These are phyloP conservation scores for Clinocottus analis DNA, from an alignment of 2,113 vertebrate genomes.

Conservation along the genomic window DNA sequence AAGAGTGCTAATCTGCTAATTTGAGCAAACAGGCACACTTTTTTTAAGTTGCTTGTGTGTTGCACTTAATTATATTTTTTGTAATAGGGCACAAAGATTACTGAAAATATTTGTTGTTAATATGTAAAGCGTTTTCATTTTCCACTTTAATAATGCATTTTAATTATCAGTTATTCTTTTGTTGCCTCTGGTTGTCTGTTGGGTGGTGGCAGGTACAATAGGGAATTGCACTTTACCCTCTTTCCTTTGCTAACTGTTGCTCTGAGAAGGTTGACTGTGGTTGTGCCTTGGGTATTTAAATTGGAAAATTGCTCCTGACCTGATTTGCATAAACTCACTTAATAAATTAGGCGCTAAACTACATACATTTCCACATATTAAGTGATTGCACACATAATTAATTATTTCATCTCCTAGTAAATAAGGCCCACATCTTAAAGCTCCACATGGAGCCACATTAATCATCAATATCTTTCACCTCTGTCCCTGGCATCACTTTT, in stretches of 20 bases:
- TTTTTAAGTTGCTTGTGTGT: background rate
- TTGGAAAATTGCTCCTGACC: slow-evolving; percentile 27
- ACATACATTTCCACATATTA: slow-evolving; percentile 21
- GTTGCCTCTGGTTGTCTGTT: slow-evolving; percentile 12
- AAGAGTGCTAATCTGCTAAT: slow-evolving; percentile 28
- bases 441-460: slow-evolving; percentile 6
- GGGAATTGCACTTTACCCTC: slow-evolving; percentile 22
- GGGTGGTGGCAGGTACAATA: background rate
- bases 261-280: slow-evolving; percentile 12
- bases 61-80: slow-evolving; percentile 2
- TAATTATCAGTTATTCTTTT: slow-evolving; percentile 22
- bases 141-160: slow-evolving; percentile 7
- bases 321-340: slow-evolving; percentile 30
- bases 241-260: slow-evolving; percentile 13
- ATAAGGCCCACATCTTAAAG: slow-evolving; percentile 10
- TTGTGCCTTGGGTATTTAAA: slow-evolving; percentile 43
- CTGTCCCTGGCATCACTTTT: background rate
- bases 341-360: slow-evolving; percentile 27
- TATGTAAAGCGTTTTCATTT: slow-evolving; percentile 5
- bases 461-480: background rate
- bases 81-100: background rate
- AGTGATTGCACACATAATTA: slow-evolving; percentile 11
- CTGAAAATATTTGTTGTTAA: background rate
- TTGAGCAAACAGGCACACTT: background rate
- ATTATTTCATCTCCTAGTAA: slow-evolving; percentile 23